A percentile compares a stretch with the other conserved stretches of the same genome.
Evolutionary conservation across 2,888 invertebrate genomes (phyloP).

Genomic region (Colostygia pectinataria): DNA sequence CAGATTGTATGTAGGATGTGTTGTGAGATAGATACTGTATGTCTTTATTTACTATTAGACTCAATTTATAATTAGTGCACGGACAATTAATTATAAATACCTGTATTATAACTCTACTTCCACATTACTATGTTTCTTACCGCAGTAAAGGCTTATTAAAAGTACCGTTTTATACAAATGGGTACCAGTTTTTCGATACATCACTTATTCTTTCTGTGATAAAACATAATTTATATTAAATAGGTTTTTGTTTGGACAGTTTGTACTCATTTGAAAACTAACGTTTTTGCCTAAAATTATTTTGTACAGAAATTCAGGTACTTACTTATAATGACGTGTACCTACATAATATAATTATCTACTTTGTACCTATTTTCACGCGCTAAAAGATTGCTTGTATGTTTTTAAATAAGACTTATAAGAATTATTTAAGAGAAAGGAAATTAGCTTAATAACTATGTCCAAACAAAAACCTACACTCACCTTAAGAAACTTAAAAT

Average conservation of each 20-base stretch:
- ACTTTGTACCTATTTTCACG: background rate
- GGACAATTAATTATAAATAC: conserved; percentile 61
- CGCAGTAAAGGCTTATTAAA: conserved; percentile 35
- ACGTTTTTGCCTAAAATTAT: conserved; percentile 4
- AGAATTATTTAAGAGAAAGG: too few relatives aligned
- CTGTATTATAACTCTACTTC: conserved; percentile 56
- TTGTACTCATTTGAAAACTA: background rate
- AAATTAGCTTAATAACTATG: background rate
- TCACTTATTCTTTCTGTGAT: conserved; percentile 20
- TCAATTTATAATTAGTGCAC: conserved; percentile 55
- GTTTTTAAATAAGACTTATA: too few relatives aligned
- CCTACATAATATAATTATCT: background rate
- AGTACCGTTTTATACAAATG: conserved; percentile 10
- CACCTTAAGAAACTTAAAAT: conserved; percentile 32
- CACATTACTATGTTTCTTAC: conserved; percentile 35
- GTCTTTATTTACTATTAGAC: conserved; percentile 36
- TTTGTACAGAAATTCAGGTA: conserved; percentile 19
- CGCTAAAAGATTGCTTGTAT: too few relatives aligned
- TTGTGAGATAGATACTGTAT: conserved; percentile 54
- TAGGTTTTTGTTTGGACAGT: conserved; percentile 27
- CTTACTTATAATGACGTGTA: background rate
- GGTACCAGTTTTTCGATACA: background rate
- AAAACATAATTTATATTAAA: conserved; percentile 18
- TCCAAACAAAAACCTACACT: conserved; percentile 27
- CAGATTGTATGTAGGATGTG: conserved; percentile 68